These are phyloP conservation scores for Gadus chalcogrammus DNA, from an alignment of 2,113 vertebrate genomes.

Conservation along the genomic window DNA sequence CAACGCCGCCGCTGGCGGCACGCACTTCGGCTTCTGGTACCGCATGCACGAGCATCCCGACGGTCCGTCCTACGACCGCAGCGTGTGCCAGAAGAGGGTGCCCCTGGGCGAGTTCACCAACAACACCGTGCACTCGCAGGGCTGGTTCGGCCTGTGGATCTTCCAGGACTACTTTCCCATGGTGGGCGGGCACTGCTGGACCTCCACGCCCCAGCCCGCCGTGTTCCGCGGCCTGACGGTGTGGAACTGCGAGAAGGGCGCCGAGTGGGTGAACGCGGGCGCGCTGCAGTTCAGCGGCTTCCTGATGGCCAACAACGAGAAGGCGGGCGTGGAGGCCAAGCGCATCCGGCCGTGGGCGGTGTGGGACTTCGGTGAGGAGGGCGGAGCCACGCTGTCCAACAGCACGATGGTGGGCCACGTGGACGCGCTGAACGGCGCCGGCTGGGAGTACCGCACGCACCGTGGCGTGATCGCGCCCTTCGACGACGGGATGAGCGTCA, in stretches of 20 bases:
- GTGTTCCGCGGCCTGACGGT: conserved; percentile 75
- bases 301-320: conserved; percentile 80
- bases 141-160: conserved; percentile 88
- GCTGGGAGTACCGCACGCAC: conserved; percentile 55
- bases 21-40: conserved; percentile 90
- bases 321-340: conserved; percentile 79
- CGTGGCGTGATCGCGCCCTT: conserved; percentile 77
- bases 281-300: conserved; percentile 80
- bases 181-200: conserved; percentile 66
- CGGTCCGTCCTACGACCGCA: conserved; percentile 71
- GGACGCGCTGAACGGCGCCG: conserved; percentile 71
- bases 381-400: conserved; percentile 76
- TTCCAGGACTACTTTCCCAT: conserved; percentile 80
- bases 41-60: conserved; percentile 82
- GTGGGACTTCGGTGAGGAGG: conserved; percentile 65
- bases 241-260: conserved; percentile 88
- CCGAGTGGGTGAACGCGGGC: conserved; percentile 84
- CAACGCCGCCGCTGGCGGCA: conserved; percentile 81
- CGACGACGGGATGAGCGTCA: conserved; percentile 79
- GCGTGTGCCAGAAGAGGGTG: conserved; percentile 78
- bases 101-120: conserved; percentile 83
- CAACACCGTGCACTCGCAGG: conserved; percentile 87
- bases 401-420: conserved; percentile 79
- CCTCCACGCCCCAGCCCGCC: conserved; percentile 63
- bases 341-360: conserved; percentile 66